Base-by-base conservation (phyloP, 2,888 invertebrate species). In the Aromia moschata region DNA sequence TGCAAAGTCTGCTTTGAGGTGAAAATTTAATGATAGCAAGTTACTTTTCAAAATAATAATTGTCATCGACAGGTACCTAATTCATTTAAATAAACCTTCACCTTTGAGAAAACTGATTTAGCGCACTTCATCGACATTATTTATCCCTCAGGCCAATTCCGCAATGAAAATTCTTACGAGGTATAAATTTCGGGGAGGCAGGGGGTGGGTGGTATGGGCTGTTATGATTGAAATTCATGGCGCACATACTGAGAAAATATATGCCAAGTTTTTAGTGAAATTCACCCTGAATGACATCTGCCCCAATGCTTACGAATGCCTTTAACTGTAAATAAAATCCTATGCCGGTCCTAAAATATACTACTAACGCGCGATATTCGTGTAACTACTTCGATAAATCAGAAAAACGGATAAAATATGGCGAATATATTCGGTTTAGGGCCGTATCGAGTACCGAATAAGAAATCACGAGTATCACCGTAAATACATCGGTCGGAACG, bases 401-500 rank as follows among this genome's bases (percentile, higher is more conserved):
- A 49, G 20, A 49, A 49, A 37, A 49, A 15, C 12, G 47, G 17
- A 37, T 49, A 37, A 49, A 30, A 49, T 49, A 49, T 20, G 12
- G 37, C 15, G 47, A 20, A 49, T 38, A 11, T 38, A 49, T 11
- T 33, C 33, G 20, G 14, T 49, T 49, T 38, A 20, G 25, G 37
- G 49, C 37, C 12, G 14, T 49, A 49, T 25, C 47, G 18, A 25
- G 25, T 10, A 16, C 4, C 52, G 10, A 41, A 52, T 40, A 41
- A 31, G 52, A 40, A 52, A 52, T 52, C 41, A 52, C 37, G 31
- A 41, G 52, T n/a, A n/a, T n/a, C n/a, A n/a, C n/a, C n/a, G n/a
- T n/a, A n/a, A n/a, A n/a, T n/a, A n/a, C n/a, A n/a, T n/a, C n/a
- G n/a, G n/a, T n/a, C n/a, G n/a, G n/a, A n/a, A n/a, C n/a, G n/a